These are phyloP conservation scores for Lepeophtheirus salmonis DNA, from an alignment of 1,140 invertebrate species.

Conservation along the genomic window DNA sequence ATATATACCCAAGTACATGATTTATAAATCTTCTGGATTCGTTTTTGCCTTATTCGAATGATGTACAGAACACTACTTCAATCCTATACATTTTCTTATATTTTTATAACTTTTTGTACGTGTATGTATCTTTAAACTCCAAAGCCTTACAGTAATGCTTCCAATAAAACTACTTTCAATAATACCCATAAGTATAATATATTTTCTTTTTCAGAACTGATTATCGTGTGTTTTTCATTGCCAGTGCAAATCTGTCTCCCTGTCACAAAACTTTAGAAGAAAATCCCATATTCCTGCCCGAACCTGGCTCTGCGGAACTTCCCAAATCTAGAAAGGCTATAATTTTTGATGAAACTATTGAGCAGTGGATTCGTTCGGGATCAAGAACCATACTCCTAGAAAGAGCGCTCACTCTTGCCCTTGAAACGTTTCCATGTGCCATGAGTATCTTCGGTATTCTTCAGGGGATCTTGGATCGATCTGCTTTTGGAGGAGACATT, in stretches of 20 bases:
- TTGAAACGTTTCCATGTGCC: constrained; percentile 11
- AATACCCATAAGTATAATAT: neutral
- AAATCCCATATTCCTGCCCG: constrained; percentile 9
- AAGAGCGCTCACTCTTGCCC: neutral
- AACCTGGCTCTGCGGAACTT: constrained; percentile 4
- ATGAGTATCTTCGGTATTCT: constrained; percentile 10
- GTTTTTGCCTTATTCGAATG: no score
- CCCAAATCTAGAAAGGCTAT: constrained; percentile 10
- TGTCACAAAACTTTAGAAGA: constrained; percentile 14
- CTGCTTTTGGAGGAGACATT: constrained; percentile 12
- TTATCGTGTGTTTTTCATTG: constrained; percentile 15
- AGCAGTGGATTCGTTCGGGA: constrained; percentile 16
- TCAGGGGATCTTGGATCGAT: constrained; percentile 6
- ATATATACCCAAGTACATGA: no score
- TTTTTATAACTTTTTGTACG: no score
- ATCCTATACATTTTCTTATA: no score
- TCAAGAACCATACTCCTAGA: constrained; percentile 6
- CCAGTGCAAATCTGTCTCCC: constrained; percentile 9
- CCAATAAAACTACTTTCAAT: no score
- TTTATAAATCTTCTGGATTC: no score
- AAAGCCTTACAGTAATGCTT: no score
- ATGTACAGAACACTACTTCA: no score
- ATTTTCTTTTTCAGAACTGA: constrained; percentile 7
- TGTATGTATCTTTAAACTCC: no score
- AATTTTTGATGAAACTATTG: constrained; percentile 14